These are phyloP conservation scores for Mesocentrotus franciscanus DNA, from an alignment of 53 echinoderm and acorn worm species.

Conservation along the genomic window DNA sequence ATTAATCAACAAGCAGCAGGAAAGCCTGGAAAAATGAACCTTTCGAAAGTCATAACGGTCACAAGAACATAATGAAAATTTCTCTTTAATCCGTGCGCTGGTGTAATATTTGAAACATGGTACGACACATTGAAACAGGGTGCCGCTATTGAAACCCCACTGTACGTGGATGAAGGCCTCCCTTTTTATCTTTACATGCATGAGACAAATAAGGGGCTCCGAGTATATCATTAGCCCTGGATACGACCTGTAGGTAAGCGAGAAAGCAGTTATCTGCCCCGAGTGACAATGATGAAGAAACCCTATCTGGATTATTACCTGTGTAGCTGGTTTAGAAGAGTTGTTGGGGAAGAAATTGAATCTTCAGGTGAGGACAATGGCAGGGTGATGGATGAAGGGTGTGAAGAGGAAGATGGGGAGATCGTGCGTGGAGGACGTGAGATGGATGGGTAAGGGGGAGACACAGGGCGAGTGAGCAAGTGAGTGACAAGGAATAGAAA, in stretches of 20 bases:
- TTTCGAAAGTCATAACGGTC: not conserved
- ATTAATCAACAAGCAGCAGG: not conserved
- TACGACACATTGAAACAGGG: not conserved
- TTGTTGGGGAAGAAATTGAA: constrained; percentile 38
- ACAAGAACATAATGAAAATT: not conserved
- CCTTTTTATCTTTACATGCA: not conserved
- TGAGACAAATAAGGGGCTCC: constrained; percentile 19
- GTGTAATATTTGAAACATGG: not conserved
- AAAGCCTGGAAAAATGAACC: not conserved
- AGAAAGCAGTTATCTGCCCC: constrained; percentile 26
- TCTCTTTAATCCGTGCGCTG: constrained; percentile 18
- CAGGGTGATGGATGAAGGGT: constrained; percentile 12
- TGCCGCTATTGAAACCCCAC: not conserved
- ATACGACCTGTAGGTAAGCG: not conserved
- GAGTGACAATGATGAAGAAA: constrained; percentile 47
- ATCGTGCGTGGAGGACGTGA: constrained; percentile 18
- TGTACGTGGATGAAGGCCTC: not conserved
- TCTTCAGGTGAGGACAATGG: constrained; percentile 42
- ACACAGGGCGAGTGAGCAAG: not conserved
- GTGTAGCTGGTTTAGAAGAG: constrained; percentile 21
- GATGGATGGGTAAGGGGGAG: constrained; percentile 1
- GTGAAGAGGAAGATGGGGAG: constrained; percentile 31
- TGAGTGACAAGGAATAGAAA: not conserved
- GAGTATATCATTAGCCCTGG: constrained; percentile 23
- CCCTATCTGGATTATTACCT: constrained; percentile 38